These are phyloP conservation scores for Stenopsyche tienmushanensis DNA, from an alignment of 1,140 invertebrate species.

Conservation along the genomic window DNA sequence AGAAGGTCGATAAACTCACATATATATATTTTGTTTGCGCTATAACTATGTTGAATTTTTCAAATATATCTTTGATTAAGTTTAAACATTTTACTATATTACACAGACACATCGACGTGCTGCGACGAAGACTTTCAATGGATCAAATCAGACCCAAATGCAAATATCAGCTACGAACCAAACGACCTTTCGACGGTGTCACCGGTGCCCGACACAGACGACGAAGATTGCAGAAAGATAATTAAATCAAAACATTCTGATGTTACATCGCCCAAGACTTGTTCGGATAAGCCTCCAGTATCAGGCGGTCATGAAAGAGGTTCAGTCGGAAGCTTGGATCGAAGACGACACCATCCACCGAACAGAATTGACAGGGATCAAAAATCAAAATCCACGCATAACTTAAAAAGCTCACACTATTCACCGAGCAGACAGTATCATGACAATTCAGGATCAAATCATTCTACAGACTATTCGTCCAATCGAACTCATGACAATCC, in stretches of 20 bases:
- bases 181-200: neutral
- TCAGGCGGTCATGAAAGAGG: conserved; percentile 46
- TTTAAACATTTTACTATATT: conserved; percentile 23
- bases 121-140: conserved; percentile 63
- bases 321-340: conserved; percentile 55
- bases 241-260: conserved; percentile 29
- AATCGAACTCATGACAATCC: conserved; percentile 20
- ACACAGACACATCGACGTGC: conserved; percentile 52
- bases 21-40: neutral
- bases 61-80: too few species aligned
- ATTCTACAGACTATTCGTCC: conserved; percentile 7
- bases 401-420: conserved; percentile 51
- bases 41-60: neutral
- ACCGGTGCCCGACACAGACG: conserved; percentile 18
- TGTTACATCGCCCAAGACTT: conserved; percentile 7
- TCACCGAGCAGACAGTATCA: conserved; percentile 48
- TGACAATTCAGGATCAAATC: conserved; percentile 43
- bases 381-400: conserved; percentile 58
- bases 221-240: conserved; percentile 29
- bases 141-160: conserved; percentile 47
- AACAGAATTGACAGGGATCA: conserved; percentile 56
- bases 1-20: neutral
- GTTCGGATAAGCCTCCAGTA: conserved; percentile 41
- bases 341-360: conserved; percentile 48
- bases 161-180: conserved; percentile 13